Evolutionary conservation across 2,797 vertebrate species (phyloP).

Genomic region (Gymnodraco acuticeps): DNA sequence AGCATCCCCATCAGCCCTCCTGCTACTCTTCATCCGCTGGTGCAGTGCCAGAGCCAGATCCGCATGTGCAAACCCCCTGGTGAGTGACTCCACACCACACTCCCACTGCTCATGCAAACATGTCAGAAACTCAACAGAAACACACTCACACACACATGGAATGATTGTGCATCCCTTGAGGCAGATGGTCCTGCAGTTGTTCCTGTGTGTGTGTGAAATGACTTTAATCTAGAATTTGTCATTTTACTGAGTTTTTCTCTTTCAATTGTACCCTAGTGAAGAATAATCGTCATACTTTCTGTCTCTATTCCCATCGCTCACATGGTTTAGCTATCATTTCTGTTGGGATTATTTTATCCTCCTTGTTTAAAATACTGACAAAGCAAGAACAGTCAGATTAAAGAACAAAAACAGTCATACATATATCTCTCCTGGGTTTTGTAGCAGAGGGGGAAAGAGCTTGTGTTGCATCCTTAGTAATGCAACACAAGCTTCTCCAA

Average conservation of each 20-base stretch:
- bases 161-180: conserved; percentile 42
- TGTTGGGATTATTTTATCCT: conserved; percentile 51
- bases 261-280: conserved; percentile 30
- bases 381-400: conserved; percentile 53
- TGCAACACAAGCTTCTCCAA: conserved; percentile 69
- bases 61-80: conserved; percentile 94
- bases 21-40: conserved; percentile 85
- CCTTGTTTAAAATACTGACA: conserved; percentile 47
- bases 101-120: conserved; percentile 49
- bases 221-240: conserved; percentile 17
- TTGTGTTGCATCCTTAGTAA: no score
- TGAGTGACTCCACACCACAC: conserved; percentile 77
- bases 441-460: conserved; percentile 23
- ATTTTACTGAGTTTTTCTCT: conserved; percentile 37
- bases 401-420: conserved; percentile 46
- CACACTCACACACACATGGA: conserved; percentile 18
- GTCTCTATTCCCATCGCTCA: conserved; percentile 44
- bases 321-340: conserved; percentile 38
- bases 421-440: conserved; percentile 45
- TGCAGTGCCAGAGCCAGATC: conserved; percentile 95
- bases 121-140: conserved; percentile 49
- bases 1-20: conserved; percentile 74
- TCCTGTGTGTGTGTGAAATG: conserved; percentile 15
- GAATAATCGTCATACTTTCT: conserved; percentile 48
- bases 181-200: conserved; percentile 65